Percentiles rank a stretch among this genome's conserved stretches.
phyloP scores from a whole-genome alignment of 1,140 invertebrate genomes.

The Caenorhabditis brenneri region DNA sequence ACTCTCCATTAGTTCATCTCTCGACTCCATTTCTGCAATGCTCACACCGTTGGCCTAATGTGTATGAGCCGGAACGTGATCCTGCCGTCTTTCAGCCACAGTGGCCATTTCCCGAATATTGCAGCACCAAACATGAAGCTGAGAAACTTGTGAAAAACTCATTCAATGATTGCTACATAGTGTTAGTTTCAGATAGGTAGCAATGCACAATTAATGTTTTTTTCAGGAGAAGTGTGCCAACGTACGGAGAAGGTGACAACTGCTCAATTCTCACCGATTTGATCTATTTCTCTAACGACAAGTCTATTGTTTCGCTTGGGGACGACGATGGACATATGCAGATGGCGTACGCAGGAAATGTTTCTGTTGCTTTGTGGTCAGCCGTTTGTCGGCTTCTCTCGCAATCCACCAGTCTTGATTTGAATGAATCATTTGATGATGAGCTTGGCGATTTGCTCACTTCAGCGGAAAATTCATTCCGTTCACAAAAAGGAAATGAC shows the following conservation, averaged over 20 bases:
- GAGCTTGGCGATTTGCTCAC: not conserved
- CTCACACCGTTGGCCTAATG: slow-evolving; percentile 29
- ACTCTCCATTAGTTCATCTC: slow-evolving; percentile 1
- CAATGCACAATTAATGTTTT: not conserved
- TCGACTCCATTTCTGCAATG: slow-evolving; percentile 20
- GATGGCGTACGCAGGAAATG: slow-evolving; percentile 23
- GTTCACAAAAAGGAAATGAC: not conserved
- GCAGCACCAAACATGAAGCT: not conserved
- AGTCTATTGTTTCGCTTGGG: not conserved
- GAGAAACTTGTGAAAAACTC: not conserved
- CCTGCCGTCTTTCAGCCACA: not conserved
- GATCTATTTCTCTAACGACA: slow-evolving; percentile 16
- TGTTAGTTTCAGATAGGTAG: not conserved
- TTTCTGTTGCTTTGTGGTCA: not conserved
- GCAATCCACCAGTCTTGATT: not conserved
- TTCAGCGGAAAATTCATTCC: not conserved
- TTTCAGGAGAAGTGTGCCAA: slow-evolving; percentile 15
- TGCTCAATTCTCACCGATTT: slow-evolving; percentile 30
- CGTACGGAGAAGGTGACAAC: slow-evolving; percentile 3
- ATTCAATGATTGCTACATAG: not conserved
- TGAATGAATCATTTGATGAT: slow-evolving; percentile 9
- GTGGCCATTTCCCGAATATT: slow-evolving; percentile 23
- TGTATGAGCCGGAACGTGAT: slow-evolving; percentile 19
- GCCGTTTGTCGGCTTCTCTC: not conserved
- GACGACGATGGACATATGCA: slow-evolving; percentile 22